Evolutionary conservation across 2,888 invertebrate species (phyloP).

Genomic region (Conops quadrifasciatus): DNA sequence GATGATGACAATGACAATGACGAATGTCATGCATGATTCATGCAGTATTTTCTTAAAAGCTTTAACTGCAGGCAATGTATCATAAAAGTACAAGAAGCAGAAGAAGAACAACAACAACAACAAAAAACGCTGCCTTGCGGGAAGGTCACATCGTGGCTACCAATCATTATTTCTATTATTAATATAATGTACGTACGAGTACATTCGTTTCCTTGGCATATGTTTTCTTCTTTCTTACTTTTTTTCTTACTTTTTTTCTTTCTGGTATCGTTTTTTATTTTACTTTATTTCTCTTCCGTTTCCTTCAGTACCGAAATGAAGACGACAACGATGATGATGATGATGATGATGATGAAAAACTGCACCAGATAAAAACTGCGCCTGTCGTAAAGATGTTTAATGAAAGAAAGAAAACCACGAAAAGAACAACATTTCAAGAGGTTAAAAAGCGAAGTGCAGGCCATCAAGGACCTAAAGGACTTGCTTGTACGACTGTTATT

Average conservation of each 20-base stretch:
- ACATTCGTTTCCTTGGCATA: constrained; percentile 7
- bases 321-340: not conserved
- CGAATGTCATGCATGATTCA: no score
- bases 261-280: no score
- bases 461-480: constrained; percentile 29
- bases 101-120: no score
- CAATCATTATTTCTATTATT: constrained; percentile 15
- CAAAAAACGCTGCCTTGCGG: not conserved
- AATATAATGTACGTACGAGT: no score
- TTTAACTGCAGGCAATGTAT: no score
- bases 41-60: no score
- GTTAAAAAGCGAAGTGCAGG: constrained; percentile 39
- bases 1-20: no score
- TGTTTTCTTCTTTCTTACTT: no score
- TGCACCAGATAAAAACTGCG: not conserved
- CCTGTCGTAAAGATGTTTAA: not conserved
- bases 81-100: no score
- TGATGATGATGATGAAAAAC: not conserved
- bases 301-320: not conserved
- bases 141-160: constrained; percentile 18
- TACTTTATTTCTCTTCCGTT: not conserved
- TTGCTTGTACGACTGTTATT: not conserved
- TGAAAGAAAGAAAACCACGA: constrained; percentile 1
- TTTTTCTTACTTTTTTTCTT: no score
- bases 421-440: constrained; percentile 37